Percentiles rank a stretch among this genome's conserved stretches.
Conservation (phyloP, 2,797 vertebrate genomes). For the Notolabrus celidotus region DNA sequence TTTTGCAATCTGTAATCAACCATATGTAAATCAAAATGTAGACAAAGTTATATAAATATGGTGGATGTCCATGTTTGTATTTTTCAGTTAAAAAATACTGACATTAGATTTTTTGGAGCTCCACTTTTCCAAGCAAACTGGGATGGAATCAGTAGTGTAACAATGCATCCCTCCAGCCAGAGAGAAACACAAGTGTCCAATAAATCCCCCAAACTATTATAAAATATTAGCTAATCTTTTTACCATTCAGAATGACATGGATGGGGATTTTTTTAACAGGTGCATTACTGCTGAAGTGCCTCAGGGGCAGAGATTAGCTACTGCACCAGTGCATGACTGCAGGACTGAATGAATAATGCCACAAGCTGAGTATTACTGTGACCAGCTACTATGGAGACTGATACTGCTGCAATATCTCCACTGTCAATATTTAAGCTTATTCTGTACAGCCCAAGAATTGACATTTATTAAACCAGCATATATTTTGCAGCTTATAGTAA, state of each 20-base stretch:
- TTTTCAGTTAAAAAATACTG: conserved; percentile 11
- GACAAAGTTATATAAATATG: conserved; percentile 1
- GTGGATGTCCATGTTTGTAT: not conserved
- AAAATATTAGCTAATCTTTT: conserved; percentile 74
- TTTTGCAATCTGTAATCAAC: not conserved
- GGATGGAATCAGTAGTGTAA: conserved; percentile 23
- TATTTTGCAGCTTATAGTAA: conserved; percentile 61
- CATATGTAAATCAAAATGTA: conserved; percentile 18
- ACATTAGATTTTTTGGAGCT: conserved; percentile 9
- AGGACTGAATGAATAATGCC: conserved; percentile 72
- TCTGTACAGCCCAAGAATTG: conserved; percentile 50
- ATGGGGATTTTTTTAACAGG: conserved; percentile 70
- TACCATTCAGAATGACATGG: conserved; percentile 68
- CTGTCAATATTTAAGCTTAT: conserved; percentile 67
- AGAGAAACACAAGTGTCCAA: conserved; percentile 43
- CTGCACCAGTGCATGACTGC: conserved; percentile 54
- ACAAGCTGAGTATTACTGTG: conserved; percentile 50
- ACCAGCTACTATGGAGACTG: conserved; percentile 41
- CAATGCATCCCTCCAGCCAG: conserved; percentile 36
- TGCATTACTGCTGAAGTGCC: conserved; percentile 74
- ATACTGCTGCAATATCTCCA: conserved; percentile 57
- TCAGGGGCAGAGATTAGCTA: conserved; percentile 73
- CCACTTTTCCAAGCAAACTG: conserved; percentile 8
- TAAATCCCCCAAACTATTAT: conserved; percentile 67
- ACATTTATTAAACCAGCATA: conserved; percentile 57